A percentile compares a stretch with the other conserved stretches of the same genome.
phyloP scores from a whole-genome alignment of 2,888 invertebrate species.

The Baccha elongata region DNA sequence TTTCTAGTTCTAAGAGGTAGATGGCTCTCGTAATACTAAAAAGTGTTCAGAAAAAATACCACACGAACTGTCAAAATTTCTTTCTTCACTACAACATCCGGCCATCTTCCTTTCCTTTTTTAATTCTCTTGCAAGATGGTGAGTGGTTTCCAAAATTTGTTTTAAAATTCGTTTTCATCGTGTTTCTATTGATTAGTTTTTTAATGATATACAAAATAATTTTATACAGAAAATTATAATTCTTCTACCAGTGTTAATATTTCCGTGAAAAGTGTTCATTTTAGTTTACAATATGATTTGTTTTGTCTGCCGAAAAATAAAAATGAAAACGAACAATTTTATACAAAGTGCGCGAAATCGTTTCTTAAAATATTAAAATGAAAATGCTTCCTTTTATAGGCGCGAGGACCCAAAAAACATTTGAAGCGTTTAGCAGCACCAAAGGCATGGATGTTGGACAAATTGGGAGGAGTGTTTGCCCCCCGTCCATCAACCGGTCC shows the following conservation, averaged over 20 bases:
- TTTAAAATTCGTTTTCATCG: constrained; percentile 78
- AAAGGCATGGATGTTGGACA: constrained; percentile 99
- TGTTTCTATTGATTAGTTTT: constrained; percentile 53
- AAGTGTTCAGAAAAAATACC: constrained; percentile 9
- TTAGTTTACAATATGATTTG: neutral
- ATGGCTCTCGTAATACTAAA: constrained; percentile 24
- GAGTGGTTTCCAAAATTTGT: constrained; percentile 77
- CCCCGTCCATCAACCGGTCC: constrained; percentile 99
- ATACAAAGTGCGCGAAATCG: neutral
- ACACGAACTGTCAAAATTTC: constrained; percentile 53
- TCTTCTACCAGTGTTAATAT: neutral
- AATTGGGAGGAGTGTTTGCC: constrained; percentile 98
- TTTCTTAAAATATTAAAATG: neutral
- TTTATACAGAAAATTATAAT: neutral
- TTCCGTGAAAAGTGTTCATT: neutral
- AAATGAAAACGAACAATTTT: constrained; percentile 42
- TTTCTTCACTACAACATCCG: constrained; percentile 75
- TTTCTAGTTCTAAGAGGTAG: neutral
- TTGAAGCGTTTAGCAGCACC: constrained; percentile 99
- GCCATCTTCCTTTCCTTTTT: constrained; percentile 80
- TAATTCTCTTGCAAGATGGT: constrained; percentile 82
- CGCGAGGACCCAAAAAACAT: constrained; percentile 99
- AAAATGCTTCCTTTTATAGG: constrained; percentile 84
- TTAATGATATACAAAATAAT: constrained; percentile 38
- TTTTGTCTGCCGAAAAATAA: constrained; percentile 35